Evolutionary conservation across 2,113 vertebrate genomes (phyloP).

Genomic region (Archocentrus centrarchus): DNA sequence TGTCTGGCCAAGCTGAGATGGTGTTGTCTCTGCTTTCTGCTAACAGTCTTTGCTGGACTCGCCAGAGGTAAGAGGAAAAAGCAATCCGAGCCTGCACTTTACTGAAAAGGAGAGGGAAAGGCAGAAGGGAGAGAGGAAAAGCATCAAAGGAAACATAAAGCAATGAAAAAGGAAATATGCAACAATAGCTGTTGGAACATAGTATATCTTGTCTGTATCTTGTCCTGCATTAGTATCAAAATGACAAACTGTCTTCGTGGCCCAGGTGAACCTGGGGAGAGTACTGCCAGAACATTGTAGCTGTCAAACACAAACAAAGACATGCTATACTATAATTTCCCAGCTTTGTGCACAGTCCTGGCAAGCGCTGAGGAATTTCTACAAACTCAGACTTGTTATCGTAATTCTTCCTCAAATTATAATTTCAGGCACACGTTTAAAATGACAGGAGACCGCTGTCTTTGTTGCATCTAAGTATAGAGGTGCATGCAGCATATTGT

Average conservation of each 20-base stretch:
- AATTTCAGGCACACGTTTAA: conserved; percentile 69
- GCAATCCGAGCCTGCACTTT: conserved; percentile 95
- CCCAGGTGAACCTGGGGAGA: conserved; percentile 49
- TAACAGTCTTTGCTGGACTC: conserved; percentile 89
- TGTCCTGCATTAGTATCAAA: conserved; percentile 32
- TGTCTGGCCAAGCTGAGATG: conserved; percentile 84
- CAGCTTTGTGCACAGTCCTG: conserved; percentile 60
- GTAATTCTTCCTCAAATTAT: conserved; percentile 76
- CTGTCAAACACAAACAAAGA: conserved; percentile 77
- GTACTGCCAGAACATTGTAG: conserved; percentile 47
- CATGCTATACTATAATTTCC: conserved; percentile 74
- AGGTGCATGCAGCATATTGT: background rate
- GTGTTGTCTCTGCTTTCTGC: conserved; percentile 81
- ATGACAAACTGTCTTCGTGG: conserved; percentile 63
- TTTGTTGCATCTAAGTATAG: conserved; percentile 48
- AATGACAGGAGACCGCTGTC: conserved; percentile 62
- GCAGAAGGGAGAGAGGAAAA: conserved; percentile 14
- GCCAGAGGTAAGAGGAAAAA: conserved; percentile 93
- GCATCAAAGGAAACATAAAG: conserved; percentile 6
- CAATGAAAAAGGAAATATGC: background rate
- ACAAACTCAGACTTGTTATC: conserved; percentile 83
- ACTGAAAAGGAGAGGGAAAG: conserved; percentile 76
- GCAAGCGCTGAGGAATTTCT: conserved; percentile 77
- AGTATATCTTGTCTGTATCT: conserved; percentile 53
- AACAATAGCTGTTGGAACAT: conserved; percentile 45